Conservation (phyloP, 2,888 invertebrate genomes). For the Erebia ligea region DNA sequence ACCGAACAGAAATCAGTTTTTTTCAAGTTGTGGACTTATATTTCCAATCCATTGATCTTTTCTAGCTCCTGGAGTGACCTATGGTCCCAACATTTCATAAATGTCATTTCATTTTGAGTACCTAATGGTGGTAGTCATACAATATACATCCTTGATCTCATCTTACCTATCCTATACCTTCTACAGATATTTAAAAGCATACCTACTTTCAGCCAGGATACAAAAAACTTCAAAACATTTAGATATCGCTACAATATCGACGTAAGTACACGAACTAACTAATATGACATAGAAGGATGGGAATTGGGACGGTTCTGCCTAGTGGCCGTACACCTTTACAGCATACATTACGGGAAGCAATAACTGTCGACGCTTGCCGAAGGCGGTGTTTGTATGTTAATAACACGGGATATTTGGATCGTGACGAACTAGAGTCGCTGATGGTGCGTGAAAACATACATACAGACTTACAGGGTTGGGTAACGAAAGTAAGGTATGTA, state of each 20-base stretch:
- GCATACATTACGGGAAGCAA: slow-evolving; percentile 26
- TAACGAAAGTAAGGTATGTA: not conserved
- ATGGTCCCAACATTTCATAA: no score
- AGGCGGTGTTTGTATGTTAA: slow-evolving; percentile 53
- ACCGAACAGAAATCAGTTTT: not conserved
- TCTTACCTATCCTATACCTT: no score
- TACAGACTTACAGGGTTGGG: slow-evolving; percentile 41
- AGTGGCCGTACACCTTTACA: slow-evolving; percentile 9
- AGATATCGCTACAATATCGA: not conserved
- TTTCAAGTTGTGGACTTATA: not conserved
- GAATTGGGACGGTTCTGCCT: not conserved
- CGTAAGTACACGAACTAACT: not conserved
- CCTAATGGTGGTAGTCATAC: not conserved
- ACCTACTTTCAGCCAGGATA: no score
- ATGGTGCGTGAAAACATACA: slow-evolving; percentile 46
- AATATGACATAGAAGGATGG: not conserved
- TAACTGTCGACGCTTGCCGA: slow-evolving; percentile 33
- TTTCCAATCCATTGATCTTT: not conserved
- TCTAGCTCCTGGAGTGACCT: no score
- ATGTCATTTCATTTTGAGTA: no score
- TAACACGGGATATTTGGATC: slow-evolving; percentile 58
- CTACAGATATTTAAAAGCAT: no score
- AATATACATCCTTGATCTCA: no score
- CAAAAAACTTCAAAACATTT: no score
- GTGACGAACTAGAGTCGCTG: slow-evolving; percentile 53